These are phyloP conservation scores for Morinoia aosen DNA, from an alignment of 2,888 invertebrate genomes.

Conservation along the genomic window DNA sequence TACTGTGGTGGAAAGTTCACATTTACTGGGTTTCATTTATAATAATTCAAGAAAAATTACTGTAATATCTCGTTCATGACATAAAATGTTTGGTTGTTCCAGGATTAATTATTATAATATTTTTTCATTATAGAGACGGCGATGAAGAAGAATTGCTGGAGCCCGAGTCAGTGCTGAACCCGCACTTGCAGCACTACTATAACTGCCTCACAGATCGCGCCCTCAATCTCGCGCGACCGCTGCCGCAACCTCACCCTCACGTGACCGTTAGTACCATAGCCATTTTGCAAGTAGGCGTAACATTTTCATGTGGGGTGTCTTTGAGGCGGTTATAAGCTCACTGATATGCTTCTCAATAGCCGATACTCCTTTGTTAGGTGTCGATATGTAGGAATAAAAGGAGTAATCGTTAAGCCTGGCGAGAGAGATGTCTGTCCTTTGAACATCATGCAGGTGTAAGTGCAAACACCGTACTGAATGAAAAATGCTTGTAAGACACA, in stretches of 20 bases:
- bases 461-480: not conserved
- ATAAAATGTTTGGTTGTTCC: not conserved
- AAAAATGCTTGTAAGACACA: not conserved
- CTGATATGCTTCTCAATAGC: not conserved
- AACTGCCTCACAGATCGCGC: slow-evolving; percentile 77
- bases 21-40: not conserved
- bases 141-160: slow-evolving; percentile 72
- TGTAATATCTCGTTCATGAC: no score
- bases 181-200: slow-evolving; percentile 74
- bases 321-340: not conserved
- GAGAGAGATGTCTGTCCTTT: not conserved
- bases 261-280: slow-evolving; percentile 72
- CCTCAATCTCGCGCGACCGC: slow-evolving; percentile 77
- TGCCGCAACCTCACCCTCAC: slow-evolving; percentile 74
- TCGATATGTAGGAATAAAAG: not conserved
- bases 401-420: not conserved
- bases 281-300: not conserved
- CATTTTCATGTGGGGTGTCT: not conserved
- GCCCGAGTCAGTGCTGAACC: slow-evolving; percentile 75
- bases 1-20: no score
- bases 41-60: no score
- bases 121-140: slow-evolving; percentile 55
- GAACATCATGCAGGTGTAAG: not conserved
- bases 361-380: no score
- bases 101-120: not conserved